A percentile compares a stretch with the other conserved stretches of the same genome.
phyloP scores from a whole-genome alignment of 2,113 vertebrate species.

The Podilymbus podiceps region DNA sequence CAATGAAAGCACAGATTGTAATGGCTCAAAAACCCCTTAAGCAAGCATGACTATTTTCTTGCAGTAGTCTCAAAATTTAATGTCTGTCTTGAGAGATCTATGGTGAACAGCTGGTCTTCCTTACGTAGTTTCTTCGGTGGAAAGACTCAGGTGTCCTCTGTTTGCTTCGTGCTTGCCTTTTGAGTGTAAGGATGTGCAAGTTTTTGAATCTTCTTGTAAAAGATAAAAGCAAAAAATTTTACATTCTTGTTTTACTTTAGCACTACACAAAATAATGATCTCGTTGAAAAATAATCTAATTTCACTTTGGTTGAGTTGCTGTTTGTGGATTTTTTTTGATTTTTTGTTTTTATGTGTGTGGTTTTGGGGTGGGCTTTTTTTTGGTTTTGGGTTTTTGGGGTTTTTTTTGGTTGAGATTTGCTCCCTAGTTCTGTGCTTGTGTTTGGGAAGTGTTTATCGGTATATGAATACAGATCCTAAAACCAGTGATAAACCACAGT shows the following conservation, averaged over 20 bases:
- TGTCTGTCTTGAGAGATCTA: neutral
- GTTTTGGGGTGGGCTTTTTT: too few species aligned
- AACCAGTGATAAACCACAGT: neutral
- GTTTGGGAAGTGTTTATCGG: neutral
- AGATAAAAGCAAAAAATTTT: neutral
- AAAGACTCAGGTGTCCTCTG: neutral
- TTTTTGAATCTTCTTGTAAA: neutral
- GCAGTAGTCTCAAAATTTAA: neutral
- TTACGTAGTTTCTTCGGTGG: neutral
- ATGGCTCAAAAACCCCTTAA: neutral
- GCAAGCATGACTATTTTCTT: neutral
- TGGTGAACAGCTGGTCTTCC: neutral
- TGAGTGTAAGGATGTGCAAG: neutral
- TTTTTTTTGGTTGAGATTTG: neutral
- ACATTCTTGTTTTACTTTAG: neutral
- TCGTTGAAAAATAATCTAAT: neutral
- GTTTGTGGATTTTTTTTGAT: too few species aligned
- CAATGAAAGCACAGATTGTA: neutral
- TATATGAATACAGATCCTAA: neutral
- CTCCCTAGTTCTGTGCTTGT: neutral
- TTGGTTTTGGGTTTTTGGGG: too few species aligned
- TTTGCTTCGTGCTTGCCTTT: neutral
- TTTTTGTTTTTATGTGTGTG: too few species aligned
- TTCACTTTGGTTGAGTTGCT: neutral
- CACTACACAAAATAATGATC: neutral